Evolutionary conservation across 2,888 invertebrate species (phyloP).

Genomic region (Tinea semifulvella): DNA sequence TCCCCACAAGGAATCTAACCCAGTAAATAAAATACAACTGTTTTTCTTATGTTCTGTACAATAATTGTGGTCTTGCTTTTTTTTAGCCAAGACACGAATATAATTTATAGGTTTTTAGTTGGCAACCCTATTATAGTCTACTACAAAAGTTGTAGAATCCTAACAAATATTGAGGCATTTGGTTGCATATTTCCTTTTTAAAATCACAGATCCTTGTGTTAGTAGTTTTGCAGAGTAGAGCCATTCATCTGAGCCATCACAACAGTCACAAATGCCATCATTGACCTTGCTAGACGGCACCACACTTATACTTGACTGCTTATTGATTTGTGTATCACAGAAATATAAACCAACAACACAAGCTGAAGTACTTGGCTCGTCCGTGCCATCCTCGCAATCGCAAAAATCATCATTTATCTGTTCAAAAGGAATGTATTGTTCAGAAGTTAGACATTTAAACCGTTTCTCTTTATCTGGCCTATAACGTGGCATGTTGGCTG

Average conservation of each 20-base stretch:
- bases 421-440: slow-evolving; percentile 41
- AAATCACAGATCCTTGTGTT: slow-evolving; percentile 35
- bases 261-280: slow-evolving; percentile 95
- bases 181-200: slow-evolving; percentile 39
- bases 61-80: too few relatives aligned
- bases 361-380: slow-evolving; percentile 88
- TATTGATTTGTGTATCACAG: slow-evolving; percentile 70
- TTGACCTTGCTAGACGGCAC: slow-evolving; percentile 84
- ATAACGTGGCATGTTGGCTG: slow-evolving; percentile 40
- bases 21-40: too few relatives aligned
- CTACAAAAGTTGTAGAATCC: too few relatives aligned
- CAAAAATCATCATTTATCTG: slow-evolving; percentile 85
- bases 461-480: slow-evolving; percentile 40
- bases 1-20: too few relatives aligned
- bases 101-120: too few relatives aligned
- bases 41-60: too few relatives aligned
- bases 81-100: too few relatives aligned
- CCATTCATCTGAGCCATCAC: slow-evolving; percentile 93
- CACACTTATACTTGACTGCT: slow-evolving; percentile 38
- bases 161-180: slow-evolving; percentile 39
- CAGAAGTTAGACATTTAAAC: slow-evolving; percentile 51
- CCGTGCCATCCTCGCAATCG: slow-evolving; percentile 83
- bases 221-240: slow-evolving; percentile 29
- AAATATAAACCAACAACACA: slow-evolving; percentile 86
- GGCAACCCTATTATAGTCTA: too few relatives aligned